Evolutionary conservation across 2,113 vertebrate genomes (phyloP).

Genomic region (Setophaga kirtlandii): DNA sequence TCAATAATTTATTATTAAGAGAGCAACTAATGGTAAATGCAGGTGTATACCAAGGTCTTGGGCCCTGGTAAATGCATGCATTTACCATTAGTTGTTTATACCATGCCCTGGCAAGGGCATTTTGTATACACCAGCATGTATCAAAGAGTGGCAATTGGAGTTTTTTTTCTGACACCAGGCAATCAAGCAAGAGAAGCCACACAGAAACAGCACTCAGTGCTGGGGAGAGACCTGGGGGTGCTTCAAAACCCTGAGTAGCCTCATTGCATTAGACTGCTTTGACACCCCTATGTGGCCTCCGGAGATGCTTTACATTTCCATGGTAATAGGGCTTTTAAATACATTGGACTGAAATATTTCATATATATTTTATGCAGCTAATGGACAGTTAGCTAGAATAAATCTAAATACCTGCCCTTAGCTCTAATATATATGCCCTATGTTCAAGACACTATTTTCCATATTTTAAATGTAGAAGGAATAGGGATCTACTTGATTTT

Average conservation of each 20-base stretch:
- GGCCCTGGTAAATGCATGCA: neutral
- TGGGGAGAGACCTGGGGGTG: neutral
- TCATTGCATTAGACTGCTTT: neutral
- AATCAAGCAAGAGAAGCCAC: fast-evolving
- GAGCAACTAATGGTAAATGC: conserved; percentile 69
- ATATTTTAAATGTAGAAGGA: neutral
- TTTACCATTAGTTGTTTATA: neutral
- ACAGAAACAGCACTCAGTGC: neutral
- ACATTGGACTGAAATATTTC: neutral
- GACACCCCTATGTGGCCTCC: neutral
- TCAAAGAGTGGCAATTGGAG: neutral
- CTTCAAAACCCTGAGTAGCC: neutral
- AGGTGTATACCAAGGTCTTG: neutral
- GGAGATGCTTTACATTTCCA: neutral
- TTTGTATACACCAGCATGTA: neutral
- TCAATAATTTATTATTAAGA: conserved; percentile 59
- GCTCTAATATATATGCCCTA: neutral
- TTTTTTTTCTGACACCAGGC: neutral
- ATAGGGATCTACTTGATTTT: neutral
- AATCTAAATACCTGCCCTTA: neutral
- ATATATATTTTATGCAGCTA: neutral
- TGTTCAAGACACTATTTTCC: neutral
- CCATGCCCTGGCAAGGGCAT: neutral
- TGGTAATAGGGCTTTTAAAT: conserved; percentile 17
- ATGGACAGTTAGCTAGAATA: neutral